Evolutionary conservation across 2,797 vertebrate genomes (phyloP).

Genomic region (Gallinago nigripennis): DNA sequence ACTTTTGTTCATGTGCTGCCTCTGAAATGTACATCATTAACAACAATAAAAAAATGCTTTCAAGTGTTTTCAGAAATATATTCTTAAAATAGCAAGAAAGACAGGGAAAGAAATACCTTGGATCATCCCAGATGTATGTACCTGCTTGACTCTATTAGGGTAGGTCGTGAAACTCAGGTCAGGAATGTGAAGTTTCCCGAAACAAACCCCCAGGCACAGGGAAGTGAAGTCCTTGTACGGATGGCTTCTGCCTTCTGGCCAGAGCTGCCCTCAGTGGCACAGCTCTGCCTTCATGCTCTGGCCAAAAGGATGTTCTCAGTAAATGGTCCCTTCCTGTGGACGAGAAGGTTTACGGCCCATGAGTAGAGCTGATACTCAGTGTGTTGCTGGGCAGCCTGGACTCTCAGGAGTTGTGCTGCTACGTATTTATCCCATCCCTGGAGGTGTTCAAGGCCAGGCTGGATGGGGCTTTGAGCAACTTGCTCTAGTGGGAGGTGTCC

Average conservation of each 20-base stretch:
- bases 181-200: neutral
- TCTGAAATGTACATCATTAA: neutral
- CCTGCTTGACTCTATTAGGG: neutral
- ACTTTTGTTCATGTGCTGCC: neutral
- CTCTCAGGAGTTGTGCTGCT: neutral
- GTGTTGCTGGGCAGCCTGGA: neutral
- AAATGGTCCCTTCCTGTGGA: neutral
- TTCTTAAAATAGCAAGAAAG: neutral
- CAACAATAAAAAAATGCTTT: neutral
- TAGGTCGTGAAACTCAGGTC: neutral
- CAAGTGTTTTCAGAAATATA: neutral
- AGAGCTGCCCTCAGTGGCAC: neutral
- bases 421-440: too few species aligned
- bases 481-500: too few species aligned
- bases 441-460: too few species aligned
- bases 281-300: neutral
- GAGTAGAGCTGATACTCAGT: neutral
- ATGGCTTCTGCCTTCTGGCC: neutral
- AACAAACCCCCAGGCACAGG: neutral
- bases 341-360: fast-evolving
- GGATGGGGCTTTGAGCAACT: too few species aligned
- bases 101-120: neutral
- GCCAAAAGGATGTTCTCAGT: fast-evolving
- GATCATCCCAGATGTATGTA: too few species aligned
- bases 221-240: neutral